phyloP scores from a whole-genome alignment of 2,113 vertebrate genomes.

The Anhinga rufa region DNA sequence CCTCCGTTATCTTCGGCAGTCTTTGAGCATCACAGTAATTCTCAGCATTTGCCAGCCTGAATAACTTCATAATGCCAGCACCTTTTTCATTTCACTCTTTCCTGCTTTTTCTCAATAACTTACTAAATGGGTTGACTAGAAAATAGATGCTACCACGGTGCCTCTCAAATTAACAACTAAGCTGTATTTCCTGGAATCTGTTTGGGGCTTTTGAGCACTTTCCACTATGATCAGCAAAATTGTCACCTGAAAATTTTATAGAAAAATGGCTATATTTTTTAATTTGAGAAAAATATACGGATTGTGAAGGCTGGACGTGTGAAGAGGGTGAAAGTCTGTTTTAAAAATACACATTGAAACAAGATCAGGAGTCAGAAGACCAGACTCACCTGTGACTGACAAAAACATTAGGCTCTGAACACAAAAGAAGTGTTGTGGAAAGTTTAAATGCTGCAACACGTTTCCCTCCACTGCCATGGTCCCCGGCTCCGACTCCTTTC shows the following conservation, averaged over 20 bases:
- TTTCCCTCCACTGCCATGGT: rapidly evolving
- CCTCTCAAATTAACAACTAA: neutral
- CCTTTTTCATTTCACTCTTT: neutral
- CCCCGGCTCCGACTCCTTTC: neutral
- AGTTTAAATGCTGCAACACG: neutral
- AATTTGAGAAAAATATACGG: neutral
- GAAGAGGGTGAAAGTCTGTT: neutral
- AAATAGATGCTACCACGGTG: neutral
- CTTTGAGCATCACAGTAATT: neutral
- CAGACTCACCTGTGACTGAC: no score
- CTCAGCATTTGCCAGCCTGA: neutral
- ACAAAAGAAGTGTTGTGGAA: neutral
- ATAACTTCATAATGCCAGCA: neutral
- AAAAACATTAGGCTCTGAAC: neutral
- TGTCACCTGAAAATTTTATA: neutral
- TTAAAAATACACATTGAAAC: neutral
- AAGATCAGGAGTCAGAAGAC: neutral
- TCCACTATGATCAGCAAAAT: neutral
- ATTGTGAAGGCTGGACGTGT: neutral
- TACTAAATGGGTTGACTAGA: neutral
- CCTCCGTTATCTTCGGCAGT: neutral
- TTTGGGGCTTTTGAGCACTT: neutral
- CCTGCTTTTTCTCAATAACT: neutral
- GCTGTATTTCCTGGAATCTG: neutral
- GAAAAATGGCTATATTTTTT: neutral